Evolutionary conservation across 2,888 invertebrate genomes (phyloP).

Genomic region (Amiota minor): DNA sequence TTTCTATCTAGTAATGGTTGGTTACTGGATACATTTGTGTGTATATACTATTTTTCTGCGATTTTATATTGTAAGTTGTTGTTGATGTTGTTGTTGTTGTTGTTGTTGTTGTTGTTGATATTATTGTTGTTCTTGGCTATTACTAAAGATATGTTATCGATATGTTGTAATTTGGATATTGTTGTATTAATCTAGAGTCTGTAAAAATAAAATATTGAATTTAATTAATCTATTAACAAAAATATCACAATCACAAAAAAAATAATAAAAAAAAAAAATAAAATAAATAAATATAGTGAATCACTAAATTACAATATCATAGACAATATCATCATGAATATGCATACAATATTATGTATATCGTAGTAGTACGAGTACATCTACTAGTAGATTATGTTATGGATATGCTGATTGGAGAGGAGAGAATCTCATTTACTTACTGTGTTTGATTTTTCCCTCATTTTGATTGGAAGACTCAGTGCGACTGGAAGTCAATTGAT

Average conservation of each 20-base stretch:
- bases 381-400: not conserved
- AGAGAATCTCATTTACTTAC: constrained; percentile 73
- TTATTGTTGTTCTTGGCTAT: constrained; percentile 35
- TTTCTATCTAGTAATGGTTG: no score
- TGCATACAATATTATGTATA: not conserved
- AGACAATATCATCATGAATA: not conserved
- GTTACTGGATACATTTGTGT: no score
- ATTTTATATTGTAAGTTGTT: not conserved
- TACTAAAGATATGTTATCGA: constrained; percentile 71
- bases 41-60: not conserved
- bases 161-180: constrained; percentile 72
- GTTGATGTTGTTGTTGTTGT: constrained; percentile 40
- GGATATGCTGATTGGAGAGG: constrained; percentile 17
- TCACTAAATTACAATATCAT: no score
- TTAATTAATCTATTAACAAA: not conserved
- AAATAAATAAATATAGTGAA: constrained; percentile 35
- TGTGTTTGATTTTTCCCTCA: constrained; percentile 82
- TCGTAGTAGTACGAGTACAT: not conserved
- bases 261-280: no score
- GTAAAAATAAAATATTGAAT: constrained; percentile 58
- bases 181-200: constrained; percentile 70
- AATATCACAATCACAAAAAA: no score
- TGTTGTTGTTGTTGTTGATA: constrained; percentile 26
- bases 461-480: constrained; percentile 84
- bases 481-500: constrained; percentile 82